Base-by-base conservation (phyloP, 92 coral and sea anemone species). In the Zoanthus sociatus region DNA sequence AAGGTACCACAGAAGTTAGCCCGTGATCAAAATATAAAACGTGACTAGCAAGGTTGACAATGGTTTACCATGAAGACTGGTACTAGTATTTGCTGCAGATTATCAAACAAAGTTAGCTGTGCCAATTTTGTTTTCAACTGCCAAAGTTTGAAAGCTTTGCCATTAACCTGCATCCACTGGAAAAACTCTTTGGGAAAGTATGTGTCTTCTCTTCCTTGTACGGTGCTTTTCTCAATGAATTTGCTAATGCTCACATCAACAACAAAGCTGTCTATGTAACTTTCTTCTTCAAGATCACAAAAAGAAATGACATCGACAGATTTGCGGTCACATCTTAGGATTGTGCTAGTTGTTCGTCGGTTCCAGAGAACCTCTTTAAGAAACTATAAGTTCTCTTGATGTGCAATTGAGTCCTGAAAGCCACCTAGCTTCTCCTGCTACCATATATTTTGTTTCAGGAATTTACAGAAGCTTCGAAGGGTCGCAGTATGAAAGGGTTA, bases 21-120 rank as follows among this genome's bases (percentile, higher is more conserved):
- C 93, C 93, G 77, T 91, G 91, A 83, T 90, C 93, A 87, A 87
- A 91, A 61, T 48, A 53, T 12, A 83, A 16, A 18, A 83, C 60
- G 21, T 18, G 14, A 31, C 71, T 71, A n/a, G 79, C 78, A 12
- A 89, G 32, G 63, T 91, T 78, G 33, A 61, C 75, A 89, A 48
- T 89, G 88, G 84, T 77, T 84, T 33, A 87, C 79, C 92, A 89
- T 67, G 64, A 83, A 78, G 37, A 89, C 92, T 76, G 92, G 88
- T 26, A 84, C 68, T 18, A 83, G 81, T 37, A 89, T 76, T 56
- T 83, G 73, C 15, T 67, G 16, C 17, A 90, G 11, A 48, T 68
- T 53, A 1, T 79, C 14, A 85, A 60, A 53, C 64, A 3, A 51
- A 15, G 71, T 31, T 11, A 79, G 16, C 20, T 70, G 61, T 7